A percentile compares a stretch with the other conserved stretches of the same genome.
phyloP scores from a whole-genome alignment of 2,888 invertebrate genomes.

The Dryomyza anilis region DNA sequence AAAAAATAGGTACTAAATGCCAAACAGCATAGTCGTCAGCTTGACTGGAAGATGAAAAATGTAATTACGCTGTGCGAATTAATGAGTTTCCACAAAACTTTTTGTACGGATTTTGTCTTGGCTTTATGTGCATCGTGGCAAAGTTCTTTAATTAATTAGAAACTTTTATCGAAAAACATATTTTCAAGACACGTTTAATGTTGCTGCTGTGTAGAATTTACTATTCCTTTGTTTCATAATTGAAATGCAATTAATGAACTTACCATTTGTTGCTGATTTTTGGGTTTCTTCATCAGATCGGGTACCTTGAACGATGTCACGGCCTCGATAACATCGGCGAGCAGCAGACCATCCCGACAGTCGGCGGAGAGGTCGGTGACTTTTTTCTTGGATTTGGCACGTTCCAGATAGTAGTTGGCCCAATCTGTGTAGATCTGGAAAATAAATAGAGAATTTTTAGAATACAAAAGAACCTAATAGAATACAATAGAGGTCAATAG shows the following conservation, averaged over 20 bases:
- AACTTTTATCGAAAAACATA: slow-evolving; percentile 4
- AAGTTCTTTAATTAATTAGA: slow-evolving; percentile 12
- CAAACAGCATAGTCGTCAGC: not conserved
- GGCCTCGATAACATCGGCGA: slow-evolving; percentile 93
- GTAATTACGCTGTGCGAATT: slow-evolving; percentile 21
- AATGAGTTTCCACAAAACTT: slow-evolving; percentile 30
- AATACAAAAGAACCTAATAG: too few species aligned
- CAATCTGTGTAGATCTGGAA: slow-evolving; percentile 96
- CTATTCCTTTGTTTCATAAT: too few species aligned
- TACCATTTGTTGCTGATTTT: slow-evolving; percentile 92
- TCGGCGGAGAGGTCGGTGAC: slow-evolving; percentile 87
- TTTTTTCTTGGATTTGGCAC: slow-evolving; percentile 83
- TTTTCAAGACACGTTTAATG: not conserved
- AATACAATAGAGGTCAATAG: not conserved
- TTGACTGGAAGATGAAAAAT: slow-evolving; percentile 20
- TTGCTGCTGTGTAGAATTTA: too few species aligned
- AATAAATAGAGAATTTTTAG: slow-evolving; percentile 16
- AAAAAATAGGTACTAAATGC: not conserved
- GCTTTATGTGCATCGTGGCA: not conserved
- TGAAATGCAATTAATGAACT: too few species aligned
- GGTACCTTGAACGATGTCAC: slow-evolving; percentile 81
- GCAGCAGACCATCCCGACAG: slow-evolving; percentile 88
- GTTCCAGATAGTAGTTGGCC: slow-evolving; percentile 97
- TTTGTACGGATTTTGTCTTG: not conserved
- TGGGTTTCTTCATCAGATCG: slow-evolving; percentile 81